Conservation (phyloP, 2,888 invertebrate species). For the Acanthosepion pharaonis region DNA sequence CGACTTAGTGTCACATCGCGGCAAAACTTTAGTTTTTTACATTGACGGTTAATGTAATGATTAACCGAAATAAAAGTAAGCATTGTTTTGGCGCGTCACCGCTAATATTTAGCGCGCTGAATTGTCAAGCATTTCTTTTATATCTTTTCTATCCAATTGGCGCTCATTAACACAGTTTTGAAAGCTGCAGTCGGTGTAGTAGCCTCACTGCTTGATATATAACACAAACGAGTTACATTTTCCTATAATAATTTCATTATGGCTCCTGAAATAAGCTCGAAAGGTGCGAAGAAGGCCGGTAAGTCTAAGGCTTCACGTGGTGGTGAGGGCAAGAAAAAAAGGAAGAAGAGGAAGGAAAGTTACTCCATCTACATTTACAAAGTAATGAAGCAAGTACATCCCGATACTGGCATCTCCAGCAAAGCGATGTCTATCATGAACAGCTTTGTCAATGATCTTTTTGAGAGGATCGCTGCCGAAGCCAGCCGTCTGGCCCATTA, state of each 20-base stretch:
- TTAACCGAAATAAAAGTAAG: too few relatives aligned
- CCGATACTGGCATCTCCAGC: conserved; percentile 67
- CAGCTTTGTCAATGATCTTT: conserved; percentile 72
- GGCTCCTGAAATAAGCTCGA: conserved; percentile 47
- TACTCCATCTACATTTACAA: conserved; percentile 67
- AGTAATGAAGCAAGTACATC: conserved; percentile 70
- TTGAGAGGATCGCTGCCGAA: conserved; percentile 69
- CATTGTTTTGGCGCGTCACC: too few relatives aligned
- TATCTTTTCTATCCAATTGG: too few relatives aligned
- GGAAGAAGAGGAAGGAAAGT: conserved; percentile 62
- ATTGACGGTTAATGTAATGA: too few relatives aligned
- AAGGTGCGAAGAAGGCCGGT: conserved; percentile 62
- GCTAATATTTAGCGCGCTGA: too few relatives aligned
- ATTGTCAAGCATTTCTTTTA: too few relatives aligned
- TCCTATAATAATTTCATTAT: not conserved
- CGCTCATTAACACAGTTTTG: too few relatives aligned
- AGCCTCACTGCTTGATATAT: too few relatives aligned
- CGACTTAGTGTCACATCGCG: too few relatives aligned
- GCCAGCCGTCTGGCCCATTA: conserved; percentile 65
- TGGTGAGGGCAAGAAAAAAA: conserved; percentile 58
- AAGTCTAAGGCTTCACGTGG: conserved; percentile 63
- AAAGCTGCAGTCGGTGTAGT: too few relatives aligned
- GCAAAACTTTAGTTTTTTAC: too few relatives aligned
- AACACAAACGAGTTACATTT: too few relatives aligned
- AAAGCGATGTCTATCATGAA: conserved; percentile 61